These are phyloP conservation scores for Xylocampa areola DNA, from an alignment of 2,888 invertebrate species.

Conservation along the genomic window DNA sequence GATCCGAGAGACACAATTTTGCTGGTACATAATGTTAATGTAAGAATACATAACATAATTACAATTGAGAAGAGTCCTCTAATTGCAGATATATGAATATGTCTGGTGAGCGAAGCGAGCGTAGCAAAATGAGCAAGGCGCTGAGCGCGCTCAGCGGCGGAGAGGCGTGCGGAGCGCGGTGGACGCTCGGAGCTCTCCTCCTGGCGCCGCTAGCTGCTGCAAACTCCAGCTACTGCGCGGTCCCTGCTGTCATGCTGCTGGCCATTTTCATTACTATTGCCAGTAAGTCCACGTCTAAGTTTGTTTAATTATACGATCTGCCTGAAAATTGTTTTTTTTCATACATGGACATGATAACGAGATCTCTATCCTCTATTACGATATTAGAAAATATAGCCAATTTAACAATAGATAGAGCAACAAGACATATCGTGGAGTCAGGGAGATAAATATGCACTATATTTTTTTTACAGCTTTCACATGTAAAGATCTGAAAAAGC, in stretches of 20 bases:
- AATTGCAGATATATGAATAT: slow-evolving; percentile 59
- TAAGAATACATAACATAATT: too few relatives aligned
- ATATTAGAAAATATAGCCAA: too few relatives aligned
- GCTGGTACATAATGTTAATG: too few relatives aligned
- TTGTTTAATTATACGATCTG: too few relatives aligned
- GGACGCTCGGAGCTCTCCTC: slow-evolving; percentile 90
- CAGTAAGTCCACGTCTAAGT: slow-evolving; percentile 74
- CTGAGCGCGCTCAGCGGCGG: slow-evolving; percentile 74
- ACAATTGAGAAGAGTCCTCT: too few relatives aligned
- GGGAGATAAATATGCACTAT: not conserved
- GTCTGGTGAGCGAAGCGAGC: slow-evolving; percentile 68
- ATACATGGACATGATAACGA: too few relatives aligned
- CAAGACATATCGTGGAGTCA: not conserved
- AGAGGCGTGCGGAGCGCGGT: slow-evolving; percentile 86
- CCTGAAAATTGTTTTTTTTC: too few relatives aligned
- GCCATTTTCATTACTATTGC: slow-evolving; percentile 87
- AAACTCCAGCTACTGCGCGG: slow-evolving; percentile 90
- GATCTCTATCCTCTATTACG: too few relatives aligned
- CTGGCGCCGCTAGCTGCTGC: slow-evolving; percentile 90
- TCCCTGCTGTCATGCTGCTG: slow-evolving; percentile 88
- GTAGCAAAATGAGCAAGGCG: slow-evolving; percentile 71
- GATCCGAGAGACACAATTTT: too few relatives aligned
- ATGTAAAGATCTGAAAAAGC: slow-evolving; percentile 79
- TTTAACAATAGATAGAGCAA: too few relatives aligned
- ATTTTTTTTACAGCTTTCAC: slow-evolving; percentile 74